Evolutionary conservation across 2,888 invertebrate species (phyloP).

Genomic region (Leucoptera coffeella): DNA sequence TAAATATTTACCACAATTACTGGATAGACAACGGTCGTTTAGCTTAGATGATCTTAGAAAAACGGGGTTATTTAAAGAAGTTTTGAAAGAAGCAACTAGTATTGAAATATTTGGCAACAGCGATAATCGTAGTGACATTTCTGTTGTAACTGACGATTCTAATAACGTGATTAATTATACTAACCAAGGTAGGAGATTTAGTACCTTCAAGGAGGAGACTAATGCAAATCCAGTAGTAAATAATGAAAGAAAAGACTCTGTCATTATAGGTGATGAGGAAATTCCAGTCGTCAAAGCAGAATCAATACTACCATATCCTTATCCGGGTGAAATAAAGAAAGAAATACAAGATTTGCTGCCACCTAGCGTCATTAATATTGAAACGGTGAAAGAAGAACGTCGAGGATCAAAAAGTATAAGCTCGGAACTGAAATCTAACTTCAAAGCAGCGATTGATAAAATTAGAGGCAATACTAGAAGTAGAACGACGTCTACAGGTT

Average conservation of each 20-base stretch:
- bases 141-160: slow-evolving; percentile 26
- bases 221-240: background rate
- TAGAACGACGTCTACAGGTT: slow-evolving; percentile 9
- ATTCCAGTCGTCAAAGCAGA: slow-evolving; percentile 25
- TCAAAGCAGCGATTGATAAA: slow-evolving; percentile 31
- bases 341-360: too few species aligned
- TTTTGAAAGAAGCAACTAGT: slow-evolving; percentile 32
- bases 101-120: slow-evolving; percentile 21
- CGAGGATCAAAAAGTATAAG: slow-evolving; percentile 28
- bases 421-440: slow-evolving; percentile 26
- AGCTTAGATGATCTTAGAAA: slow-evolving; percentile 32
- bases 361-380: too few species aligned
- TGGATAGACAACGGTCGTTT: slow-evolving; percentile 35
- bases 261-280: slow-evolving; percentile 5
- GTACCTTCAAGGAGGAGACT: slow-evolving; percentile 13
- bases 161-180: slow-evolving; percentile 25
- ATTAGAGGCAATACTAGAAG: slow-evolving; percentile 18
- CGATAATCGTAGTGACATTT: slow-evolving; percentile 18
- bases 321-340: slow-evolving; percentile 21
- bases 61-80: slow-evolving; percentile 19
- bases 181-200: slow-evolving; percentile 14
- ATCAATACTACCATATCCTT: slow-evolving; percentile 21
- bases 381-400: too few species aligned
- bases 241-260: background rate
- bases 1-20: too few species aligned